A percentile compares a stretch with the other conserved stretches of the same genome.
These are phyloP conservation scores for Deilephila porcellus DNA, from an alignment of 2,888 invertebrate species.

Conservation along the genomic window DNA sequence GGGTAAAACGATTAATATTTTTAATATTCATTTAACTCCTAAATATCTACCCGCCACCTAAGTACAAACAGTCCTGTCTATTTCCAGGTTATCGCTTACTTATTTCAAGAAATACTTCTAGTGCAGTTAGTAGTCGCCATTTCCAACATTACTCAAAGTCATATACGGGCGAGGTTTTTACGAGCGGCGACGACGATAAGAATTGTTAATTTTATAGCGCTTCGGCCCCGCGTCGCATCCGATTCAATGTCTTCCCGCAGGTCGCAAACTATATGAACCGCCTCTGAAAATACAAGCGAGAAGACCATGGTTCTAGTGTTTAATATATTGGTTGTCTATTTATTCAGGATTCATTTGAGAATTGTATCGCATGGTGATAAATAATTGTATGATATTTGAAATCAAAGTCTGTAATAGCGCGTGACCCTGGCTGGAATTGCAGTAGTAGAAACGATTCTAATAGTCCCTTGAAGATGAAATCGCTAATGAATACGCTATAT, in stretches of 20 bases:
- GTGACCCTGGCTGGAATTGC: too few relatives aligned
- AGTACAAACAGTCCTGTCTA: too few relatives aligned
- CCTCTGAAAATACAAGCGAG: not conserved
- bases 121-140: constrained; percentile 22
- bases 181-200: constrained; percentile 74
- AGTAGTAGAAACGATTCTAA: too few relatives aligned
- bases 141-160: constrained; percentile 43
- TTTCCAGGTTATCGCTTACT: too few relatives aligned
- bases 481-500: too few relatives aligned
- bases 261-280: not conserved
- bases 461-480: too few relatives aligned
- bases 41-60: too few relatives aligned
- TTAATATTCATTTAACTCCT: too few relatives aligned
- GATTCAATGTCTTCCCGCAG: constrained; percentile 44
- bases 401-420: too few relatives aligned
- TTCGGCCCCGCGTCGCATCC: constrained; percentile 55
- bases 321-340: not conserved
- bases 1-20: too few relatives aligned
- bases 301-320: not conserved
- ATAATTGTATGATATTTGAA: too few relatives aligned
- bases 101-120: not conserved
- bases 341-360: not conserved
- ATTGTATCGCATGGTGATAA: too few relatives aligned
- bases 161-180: constrained; percentile 59
- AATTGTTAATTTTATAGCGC: constrained; percentile 77